Conservation (phyloP, 1,140 invertebrate species). For the Platorchestia sp. region DNA sequence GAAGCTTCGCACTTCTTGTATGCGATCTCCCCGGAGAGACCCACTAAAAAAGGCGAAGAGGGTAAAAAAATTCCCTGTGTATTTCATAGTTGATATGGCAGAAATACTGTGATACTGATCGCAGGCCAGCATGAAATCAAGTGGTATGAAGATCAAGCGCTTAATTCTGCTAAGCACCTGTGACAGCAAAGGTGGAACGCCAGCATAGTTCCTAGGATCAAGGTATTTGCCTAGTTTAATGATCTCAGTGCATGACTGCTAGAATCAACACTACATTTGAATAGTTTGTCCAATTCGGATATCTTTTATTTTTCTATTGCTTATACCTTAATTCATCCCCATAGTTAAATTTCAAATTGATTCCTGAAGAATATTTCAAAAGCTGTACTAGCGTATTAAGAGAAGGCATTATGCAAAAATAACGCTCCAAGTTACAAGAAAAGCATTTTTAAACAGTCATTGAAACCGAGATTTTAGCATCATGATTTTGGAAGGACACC, state of each 20-base stretch:
- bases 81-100: no score
- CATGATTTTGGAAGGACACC: neutral
- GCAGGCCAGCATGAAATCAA: no score
- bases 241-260: neutral
- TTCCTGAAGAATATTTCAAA: neutral
- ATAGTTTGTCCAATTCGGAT: no score
- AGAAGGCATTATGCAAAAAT: neutral
- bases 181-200: neutral
- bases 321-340: no score
- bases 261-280: neutral
- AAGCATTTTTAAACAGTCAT: neutral
- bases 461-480: neutral
- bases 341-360: no score
- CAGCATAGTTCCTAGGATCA: neutral
- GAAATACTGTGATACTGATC: no score
- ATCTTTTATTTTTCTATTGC: no score
- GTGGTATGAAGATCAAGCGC: neutral
- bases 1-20: no score
- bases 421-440: no score
- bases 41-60: no score
- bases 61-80: no score
- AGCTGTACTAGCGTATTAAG: neutral
- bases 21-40: no score
- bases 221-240: neutral
- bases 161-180: neutral